Evolutionary conservation across 2,113 vertebrate species (phyloP).

Genomic region (Alouatta palliata): DNA sequence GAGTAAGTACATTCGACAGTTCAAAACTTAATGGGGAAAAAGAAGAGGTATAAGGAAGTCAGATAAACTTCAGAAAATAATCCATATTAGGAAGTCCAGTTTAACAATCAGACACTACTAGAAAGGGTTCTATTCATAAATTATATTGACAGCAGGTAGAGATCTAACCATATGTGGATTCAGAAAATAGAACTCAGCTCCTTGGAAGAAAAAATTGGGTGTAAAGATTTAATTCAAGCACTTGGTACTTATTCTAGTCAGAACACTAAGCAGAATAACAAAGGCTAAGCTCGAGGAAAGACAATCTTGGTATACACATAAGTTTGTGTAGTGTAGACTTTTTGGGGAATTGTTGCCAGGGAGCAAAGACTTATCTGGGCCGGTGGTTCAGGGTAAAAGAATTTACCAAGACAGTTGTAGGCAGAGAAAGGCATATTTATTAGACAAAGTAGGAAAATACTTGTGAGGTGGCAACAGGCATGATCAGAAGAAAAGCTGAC

Average conservation of each 20-base stretch:
- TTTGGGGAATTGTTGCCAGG: neutral
- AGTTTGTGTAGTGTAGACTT: accelerated
- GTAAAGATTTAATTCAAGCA: neutral
- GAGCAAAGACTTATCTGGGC: no score
- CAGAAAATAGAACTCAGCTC: neutral
- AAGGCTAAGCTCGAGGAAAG: neutral
- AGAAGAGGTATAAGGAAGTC: neutral
- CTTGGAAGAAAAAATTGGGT: neutral
- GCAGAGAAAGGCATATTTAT: no score
- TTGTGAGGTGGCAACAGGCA: no score
- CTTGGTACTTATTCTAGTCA: neutral
- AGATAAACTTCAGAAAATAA: neutral
- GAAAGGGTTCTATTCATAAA: neutral
- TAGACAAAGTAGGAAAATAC: no score
- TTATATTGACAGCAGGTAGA: neutral
- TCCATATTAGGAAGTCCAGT: neutral
- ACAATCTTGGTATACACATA: neutral
- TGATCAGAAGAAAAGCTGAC: no score
- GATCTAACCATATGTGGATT: neutral
- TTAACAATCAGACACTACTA: neutral
- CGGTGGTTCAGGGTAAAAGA: no score
- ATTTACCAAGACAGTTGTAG: no score
- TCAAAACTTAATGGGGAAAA: neutral
- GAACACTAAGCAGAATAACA: neutral
- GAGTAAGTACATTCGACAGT: neutral